Evolutionary conservation across 2,797 vertebrate species (phyloP).

Genomic region (Chrysocyon brachyurus): DNA sequence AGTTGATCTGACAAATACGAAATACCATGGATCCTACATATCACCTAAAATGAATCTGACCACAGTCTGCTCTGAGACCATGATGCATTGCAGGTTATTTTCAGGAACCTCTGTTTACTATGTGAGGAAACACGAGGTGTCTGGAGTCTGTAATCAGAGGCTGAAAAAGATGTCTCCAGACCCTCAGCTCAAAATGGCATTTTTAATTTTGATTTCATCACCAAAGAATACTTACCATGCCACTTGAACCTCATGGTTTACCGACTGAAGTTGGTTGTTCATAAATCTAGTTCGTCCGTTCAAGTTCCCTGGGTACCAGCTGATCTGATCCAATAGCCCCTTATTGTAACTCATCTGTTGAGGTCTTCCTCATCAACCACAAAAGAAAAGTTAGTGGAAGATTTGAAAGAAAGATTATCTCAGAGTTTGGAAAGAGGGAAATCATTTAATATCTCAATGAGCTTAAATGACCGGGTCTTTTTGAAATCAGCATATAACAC

Average conservation of each 20-base stretch:
- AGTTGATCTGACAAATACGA: conserved; percentile 54
- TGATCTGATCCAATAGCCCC: conserved; percentile 8
- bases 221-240: neutral
- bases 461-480: neutral
- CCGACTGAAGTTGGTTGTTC: conserved; percentile 21
- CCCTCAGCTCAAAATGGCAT: neutral
- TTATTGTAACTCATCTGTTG: neutral
- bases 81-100: neutral
- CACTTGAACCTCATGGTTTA: neutral
- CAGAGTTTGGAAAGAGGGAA: conserved; percentile 49
- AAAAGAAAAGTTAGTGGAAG: conserved; percentile 9
- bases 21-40: neutral
- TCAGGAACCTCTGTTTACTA: neutral
- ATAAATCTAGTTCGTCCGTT: conserved; percentile 26
- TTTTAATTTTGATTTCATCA: conserved; percentile 50
- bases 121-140: neutral
- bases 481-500: conserved; percentile 69
- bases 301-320: neutral
- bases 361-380: neutral
- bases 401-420: conserved; percentile 60
- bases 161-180: conserved; percentile 42
- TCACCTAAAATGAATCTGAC: conserved; percentile 12
- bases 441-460: conserved; percentile 67
- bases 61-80: neutral
- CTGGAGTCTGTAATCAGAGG: neutral